phyloP scores from a whole-genome alignment of 2,888 invertebrate genomes.

The Tetragonisca angustula region DNA sequence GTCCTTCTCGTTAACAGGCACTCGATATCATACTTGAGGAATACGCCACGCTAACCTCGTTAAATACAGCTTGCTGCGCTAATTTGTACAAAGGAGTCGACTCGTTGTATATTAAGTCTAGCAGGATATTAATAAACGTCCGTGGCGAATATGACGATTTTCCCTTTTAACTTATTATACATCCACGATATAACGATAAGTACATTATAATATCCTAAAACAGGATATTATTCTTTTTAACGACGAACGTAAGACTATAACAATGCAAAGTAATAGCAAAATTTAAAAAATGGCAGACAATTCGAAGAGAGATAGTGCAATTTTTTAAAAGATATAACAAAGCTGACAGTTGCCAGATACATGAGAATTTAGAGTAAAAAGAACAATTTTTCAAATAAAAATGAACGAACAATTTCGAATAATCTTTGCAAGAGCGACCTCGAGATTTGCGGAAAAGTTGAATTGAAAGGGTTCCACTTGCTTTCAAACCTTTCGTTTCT shows the following conservation, averaged over 20 bases:
- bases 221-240: not conserved
- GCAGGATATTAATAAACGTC: slow-evolving; percentile 67
- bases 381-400: not conserved
- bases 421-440: not conserved
- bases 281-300: not conserved
- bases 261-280: not conserved
- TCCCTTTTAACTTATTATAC: slow-evolving; percentile 26
- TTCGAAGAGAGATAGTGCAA: too few relatives aligned
- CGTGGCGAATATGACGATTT: slow-evolving; percentile 54
- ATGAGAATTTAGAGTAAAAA: not conserved
- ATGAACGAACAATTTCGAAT: not conserved
- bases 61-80: slow-evolving; percentile 65
- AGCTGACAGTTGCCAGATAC: too few relatives aligned
- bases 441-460: not conserved
- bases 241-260: not conserved
- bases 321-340: too few relatives aligned
- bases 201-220: too few relatives aligned
- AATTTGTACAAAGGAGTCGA: slow-evolving; percentile 66
- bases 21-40: slow-evolving; percentile 57
- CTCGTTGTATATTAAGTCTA: slow-evolving; percentile 53
- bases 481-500: not conserved
- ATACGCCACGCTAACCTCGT: slow-evolving; percentile 54
- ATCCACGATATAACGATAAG: too few relatives aligned
- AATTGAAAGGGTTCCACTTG: not conserved
- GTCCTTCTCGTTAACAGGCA: slow-evolving; percentile 49